phyloP scores from a whole-genome alignment of 2,113 vertebrate species.

The Dissostichus mawsoni region DNA sequence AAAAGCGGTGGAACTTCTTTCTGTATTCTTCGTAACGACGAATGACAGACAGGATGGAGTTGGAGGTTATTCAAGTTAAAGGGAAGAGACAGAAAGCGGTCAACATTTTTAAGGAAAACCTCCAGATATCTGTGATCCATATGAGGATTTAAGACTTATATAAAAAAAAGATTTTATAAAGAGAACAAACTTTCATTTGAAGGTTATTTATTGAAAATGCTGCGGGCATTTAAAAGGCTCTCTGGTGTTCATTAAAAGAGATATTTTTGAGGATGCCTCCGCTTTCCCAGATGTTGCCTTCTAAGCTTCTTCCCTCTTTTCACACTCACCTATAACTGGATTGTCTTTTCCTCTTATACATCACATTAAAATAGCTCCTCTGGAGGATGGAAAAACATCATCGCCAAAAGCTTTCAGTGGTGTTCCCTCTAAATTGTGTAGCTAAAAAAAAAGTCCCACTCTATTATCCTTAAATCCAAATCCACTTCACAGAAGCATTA shows the following conservation, averaged over 20 bases:
- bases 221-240: conserved; percentile 31
- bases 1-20: conserved; percentile 27
- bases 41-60: conserved; percentile 33
- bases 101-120: conserved; percentile 16
- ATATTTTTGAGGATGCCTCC: conserved; percentile 19
- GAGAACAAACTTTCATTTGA: conserved; percentile 28
- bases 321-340: conserved; percentile 41
- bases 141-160: conserved; percentile 25
- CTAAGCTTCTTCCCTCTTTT: conserved; percentile 10
- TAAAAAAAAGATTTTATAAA: conserved; percentile 11
- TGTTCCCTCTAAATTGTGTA: conserved; percentile 44
- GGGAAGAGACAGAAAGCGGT: conserved; percentile 29
- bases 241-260: conserved; percentile 52
- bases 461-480: conserved; percentile 56
- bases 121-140: conserved; percentile 28
- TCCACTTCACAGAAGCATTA: conserved; percentile 40
- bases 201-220: conserved; percentile 52
- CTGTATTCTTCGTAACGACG: conserved; percentile 26
- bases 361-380: conserved; percentile 38
- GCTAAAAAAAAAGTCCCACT: conserved; percentile 11
- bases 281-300: conserved; percentile 24
- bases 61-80: conserved; percentile 19
- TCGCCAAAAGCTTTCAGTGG: conserved; percentile 24
- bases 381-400: conserved; percentile 25
- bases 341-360: conserved; percentile 50